Evolutionary conservation across 2,797 vertebrate species (phyloP).

Genomic region (Esox masquinongy): DNA sequence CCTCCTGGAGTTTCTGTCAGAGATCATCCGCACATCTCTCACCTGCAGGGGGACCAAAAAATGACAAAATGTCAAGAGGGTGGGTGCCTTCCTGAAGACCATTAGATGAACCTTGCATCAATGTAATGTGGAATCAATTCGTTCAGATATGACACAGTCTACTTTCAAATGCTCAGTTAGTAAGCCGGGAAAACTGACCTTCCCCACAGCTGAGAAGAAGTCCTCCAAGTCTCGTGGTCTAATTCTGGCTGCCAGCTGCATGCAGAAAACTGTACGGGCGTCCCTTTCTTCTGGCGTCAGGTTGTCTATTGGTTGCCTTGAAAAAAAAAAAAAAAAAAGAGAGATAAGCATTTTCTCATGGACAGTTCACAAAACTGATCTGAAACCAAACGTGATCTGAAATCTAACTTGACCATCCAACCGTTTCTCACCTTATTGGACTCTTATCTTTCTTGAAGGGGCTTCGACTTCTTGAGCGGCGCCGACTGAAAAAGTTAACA

Average conservation of each 20-base stretch:
- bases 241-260: slow-evolving; percentile 98
- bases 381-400: neutral
- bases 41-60: slow-evolving; percentile 75
- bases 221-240: slow-evolving; percentile 96
- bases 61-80: neutral
- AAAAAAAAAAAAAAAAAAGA: neutral
- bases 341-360: neutral
- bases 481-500: slow-evolving; percentile 62
- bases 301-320: slow-evolving; percentile 95
- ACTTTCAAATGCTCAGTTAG: neutral
- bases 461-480: slow-evolving; percentile 90
- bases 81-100: neutral
- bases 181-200: slow-evolving; percentile 61
- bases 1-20: slow-evolving; percentile 94
- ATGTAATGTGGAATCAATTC: neutral
- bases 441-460: slow-evolving; percentile 97
- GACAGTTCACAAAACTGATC: neutral
- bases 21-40: slow-evolving; percentile 97
- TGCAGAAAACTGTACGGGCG: slow-evolving; percentile 98
- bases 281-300: slow-evolving; percentile 96
- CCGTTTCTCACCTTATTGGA: slow-evolving; percentile 84
- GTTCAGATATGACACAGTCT: neutral
- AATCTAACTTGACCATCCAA: neutral
- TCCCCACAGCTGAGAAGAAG: slow-evolving; percentile 98
- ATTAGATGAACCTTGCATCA: neutral